Evolutionary conservation across 2,113 vertebrate genomes (phyloP), one percentile per base, ranked within the genome.

Genomic region (Indri indri): DNA sequence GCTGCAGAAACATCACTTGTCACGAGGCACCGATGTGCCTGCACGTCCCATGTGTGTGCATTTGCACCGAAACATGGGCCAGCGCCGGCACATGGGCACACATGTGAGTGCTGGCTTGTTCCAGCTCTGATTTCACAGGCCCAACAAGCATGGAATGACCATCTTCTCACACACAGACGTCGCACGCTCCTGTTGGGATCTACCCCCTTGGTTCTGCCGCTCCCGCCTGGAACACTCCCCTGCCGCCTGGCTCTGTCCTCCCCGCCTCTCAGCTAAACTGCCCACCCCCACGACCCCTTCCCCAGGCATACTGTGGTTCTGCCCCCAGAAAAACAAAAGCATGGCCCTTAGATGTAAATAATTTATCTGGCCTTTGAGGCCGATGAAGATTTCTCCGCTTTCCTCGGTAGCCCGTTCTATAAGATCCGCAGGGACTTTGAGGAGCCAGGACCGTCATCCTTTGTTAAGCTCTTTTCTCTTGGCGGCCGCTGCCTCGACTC

Each of bases 1-100:
- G 4, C 77, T 23, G 86, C 42, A 45, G 93, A 63, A 6, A 14
- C 63, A 6, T 18, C 40, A 6, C 82, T 40, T 8, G 32, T 93
- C 96, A 92, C 7, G 40, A 91, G 92, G 97, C 34, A 1, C 50
- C 32, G 0, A 1, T 0, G n/a, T 83, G 96, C 88, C 76, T 27
- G 76, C 12, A n/a, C 0, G 6, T 16, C 74, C 16, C 6, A 0
- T 0, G 10, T 5, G 30, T 22, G 4, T 10, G 14, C 17, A 0
- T 82, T 45, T 83, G 57, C 86, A 40, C 32, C 30, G 11, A 37
- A 10, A 34, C 25, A 25, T 27, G 88, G 30, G 23, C 61, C 32
- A 7, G 63, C 47, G 23, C 61, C 0, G 11, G 3, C 80, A 90
- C 50, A 0, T 14, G 90, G 82, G 37, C 52, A 32, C 34, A 12